Evolutionary conservation across 2,888 invertebrate genomes (phyloP).

Genomic region (Eurytoma californica): DNA sequence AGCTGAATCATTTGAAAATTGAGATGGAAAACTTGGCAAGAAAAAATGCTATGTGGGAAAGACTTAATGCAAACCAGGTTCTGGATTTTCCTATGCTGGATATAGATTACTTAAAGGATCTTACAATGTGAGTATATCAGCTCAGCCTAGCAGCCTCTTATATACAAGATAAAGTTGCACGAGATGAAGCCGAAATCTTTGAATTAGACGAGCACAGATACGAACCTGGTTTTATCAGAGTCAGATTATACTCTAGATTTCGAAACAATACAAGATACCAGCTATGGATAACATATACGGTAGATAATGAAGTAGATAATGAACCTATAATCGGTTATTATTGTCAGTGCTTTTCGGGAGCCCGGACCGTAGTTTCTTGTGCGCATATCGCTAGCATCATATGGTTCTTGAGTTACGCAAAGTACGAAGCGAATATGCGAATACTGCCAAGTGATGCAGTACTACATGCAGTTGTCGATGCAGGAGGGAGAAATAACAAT

Average conservation of each 20-base stretch:
- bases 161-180: background rate
- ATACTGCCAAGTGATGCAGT: background rate
- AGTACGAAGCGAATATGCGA: background rate
- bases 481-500: no score
- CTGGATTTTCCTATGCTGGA: background rate
- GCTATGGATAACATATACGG: background rate
- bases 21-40: no score
- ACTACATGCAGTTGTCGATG: background rate
- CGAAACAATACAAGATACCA: background rate
- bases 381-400: background rate
- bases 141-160: background rate
- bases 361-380: background rate
- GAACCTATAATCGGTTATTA: background rate
- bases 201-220: background rate
- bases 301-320: background rate
- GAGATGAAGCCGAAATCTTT: background rate
- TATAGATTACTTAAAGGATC: background rate
- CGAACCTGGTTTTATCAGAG: background rate
- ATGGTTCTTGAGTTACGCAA: background rate
- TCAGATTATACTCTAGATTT: background rate
- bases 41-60: no score
- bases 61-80: background rate
- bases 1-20: constrained; percentile 35
- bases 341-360: background rate
- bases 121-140: background rate